Percentiles rank a stretch among this genome's conserved stretches.
phyloP scores from a whole-genome alignment of 2,113 vertebrate species.

The Himantopus leucocephalus region DNA sequence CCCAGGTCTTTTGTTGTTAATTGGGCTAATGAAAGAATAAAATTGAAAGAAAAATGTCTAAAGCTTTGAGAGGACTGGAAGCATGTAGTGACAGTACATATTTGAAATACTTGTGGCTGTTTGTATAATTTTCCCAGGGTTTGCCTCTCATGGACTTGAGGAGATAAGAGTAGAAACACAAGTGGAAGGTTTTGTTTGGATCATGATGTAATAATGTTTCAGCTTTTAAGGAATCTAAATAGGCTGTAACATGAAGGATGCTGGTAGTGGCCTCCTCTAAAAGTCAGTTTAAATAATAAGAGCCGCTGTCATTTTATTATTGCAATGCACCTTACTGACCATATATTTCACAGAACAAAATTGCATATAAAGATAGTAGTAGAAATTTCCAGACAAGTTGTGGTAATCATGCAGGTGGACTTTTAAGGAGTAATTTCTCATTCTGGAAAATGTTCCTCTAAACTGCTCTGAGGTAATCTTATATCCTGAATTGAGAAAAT shows the following conservation, averaged over 20 bases:
- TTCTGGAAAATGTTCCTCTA: neutral
- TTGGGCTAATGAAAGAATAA: constrained; percentile 69
- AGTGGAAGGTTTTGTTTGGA: constrained; percentile 45
- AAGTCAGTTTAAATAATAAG: constrained; percentile 12
- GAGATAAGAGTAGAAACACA: constrained; percentile 17
- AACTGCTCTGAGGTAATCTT: neutral
- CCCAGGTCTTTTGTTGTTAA: no score
- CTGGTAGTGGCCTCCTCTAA: neutral
- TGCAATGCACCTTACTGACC: neutral
- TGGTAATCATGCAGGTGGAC: neutral
- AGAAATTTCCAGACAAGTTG: neutral
- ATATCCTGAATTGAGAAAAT: neutral
- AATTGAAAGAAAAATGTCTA: constrained; percentile 66
- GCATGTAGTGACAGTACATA: constrained; percentile 53
- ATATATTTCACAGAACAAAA: neutral
- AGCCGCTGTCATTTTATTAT: neutral
- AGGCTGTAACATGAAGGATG: neutral
- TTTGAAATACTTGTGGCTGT: constrained; percentile 72
- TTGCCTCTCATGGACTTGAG: constrained; percentile 44
- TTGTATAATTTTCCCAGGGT: constrained; percentile 76
- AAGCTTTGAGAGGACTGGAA: constrained; percentile 52
- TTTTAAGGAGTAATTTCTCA: neutral
- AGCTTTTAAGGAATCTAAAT: constrained; percentile 30
- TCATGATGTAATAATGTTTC: constrained; percentile 24
- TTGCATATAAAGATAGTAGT: neutral